phyloP scores from a whole-genome alignment of 2,113 vertebrate genomes.

The Hylia prasina region DNA sequence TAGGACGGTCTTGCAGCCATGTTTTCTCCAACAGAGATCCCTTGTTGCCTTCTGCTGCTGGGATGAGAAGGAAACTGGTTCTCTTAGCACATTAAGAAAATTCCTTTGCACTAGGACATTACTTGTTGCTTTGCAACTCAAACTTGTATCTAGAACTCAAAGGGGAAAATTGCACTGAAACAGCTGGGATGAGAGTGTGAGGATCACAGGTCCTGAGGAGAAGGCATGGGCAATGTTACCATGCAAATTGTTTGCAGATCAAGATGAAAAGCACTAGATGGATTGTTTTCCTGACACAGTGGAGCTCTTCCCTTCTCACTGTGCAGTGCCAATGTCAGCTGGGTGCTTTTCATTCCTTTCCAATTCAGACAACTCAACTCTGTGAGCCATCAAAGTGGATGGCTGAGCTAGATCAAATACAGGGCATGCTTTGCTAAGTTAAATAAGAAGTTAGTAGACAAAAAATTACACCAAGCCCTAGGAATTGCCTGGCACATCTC shows the following conservation, averaged over 20 bases:
- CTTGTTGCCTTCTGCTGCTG: not conserved
- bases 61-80: not conserved
- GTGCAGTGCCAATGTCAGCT: not conserved
- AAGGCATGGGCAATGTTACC: not conserved
- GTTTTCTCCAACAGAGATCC: not conserved
- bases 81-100: not conserved
- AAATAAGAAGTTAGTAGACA: not conserved
- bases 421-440: not conserved
- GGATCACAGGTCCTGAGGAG: not conserved
- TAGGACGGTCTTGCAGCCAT: fast-evolving
- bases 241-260: not conserved
- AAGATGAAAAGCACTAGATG: constrained; percentile 28
- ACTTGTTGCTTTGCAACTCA: not conserved
- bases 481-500: not conserved
- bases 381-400: constrained; percentile 2
- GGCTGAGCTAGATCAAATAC: not conserved
- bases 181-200: not conserved
- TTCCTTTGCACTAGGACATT: not conserved
- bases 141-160: not conserved
- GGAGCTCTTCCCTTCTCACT: not conserved
- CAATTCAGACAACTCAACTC: not conserved
- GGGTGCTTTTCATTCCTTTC: constrained; percentile 36
- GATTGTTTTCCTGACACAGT: not conserved
- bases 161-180: not conserved
- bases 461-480: not conserved